Base-by-base conservation (phyloP, 1,140 invertebrate species). In the Formica exsecta region DNA sequence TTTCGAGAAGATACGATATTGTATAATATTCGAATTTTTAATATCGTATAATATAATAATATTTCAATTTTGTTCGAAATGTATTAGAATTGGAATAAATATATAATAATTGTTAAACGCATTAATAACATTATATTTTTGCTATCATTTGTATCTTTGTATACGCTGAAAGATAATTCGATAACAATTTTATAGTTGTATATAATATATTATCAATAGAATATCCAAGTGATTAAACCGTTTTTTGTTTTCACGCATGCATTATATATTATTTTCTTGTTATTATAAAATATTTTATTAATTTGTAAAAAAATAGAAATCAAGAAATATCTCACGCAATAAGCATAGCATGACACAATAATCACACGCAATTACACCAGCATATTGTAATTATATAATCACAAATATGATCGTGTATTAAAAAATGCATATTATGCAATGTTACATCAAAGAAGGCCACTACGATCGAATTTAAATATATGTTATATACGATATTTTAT, bases 61-160 rank as follows among this genome's bases (percentile, higher is more conserved):
- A 51, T 48, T 3, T 48, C 44, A 11, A 48, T 48, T 48, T 48
- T 48, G 13, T 0, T 48, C 44, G 44, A 48, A 48, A 48, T 48
- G 11, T 11, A 48, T 13, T 13, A 48, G 13, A 48, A 48, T 48
- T 48, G 11, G 44, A 48, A 48, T 13, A 48, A 48, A 48, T 3
- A 11, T 48, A 48, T 13, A 48, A 48, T 48, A 13, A 48, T 48
- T 48, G 7, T 57, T 57, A 38, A 38, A 59, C 3, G 13, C 7
- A 74, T 57, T 59, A 74, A 13, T 57, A 36, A 36, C 13, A 64
- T 64, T n/a, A 13, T 57, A 74, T 59, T 38, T 74, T 74, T 19
- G 25, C 1, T 32, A 32, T 54, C 16, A n/a, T 19, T 65, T 70
- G 19, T 48, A 13, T 66, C 11, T 66, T n/a, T 22, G 38, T 13